Percentiles rank a stretch among this genome's conserved stretches.
phyloP scores from a whole-genome alignment of 1,140 invertebrate genomes.

The Drosophila nasuta region DNA sequence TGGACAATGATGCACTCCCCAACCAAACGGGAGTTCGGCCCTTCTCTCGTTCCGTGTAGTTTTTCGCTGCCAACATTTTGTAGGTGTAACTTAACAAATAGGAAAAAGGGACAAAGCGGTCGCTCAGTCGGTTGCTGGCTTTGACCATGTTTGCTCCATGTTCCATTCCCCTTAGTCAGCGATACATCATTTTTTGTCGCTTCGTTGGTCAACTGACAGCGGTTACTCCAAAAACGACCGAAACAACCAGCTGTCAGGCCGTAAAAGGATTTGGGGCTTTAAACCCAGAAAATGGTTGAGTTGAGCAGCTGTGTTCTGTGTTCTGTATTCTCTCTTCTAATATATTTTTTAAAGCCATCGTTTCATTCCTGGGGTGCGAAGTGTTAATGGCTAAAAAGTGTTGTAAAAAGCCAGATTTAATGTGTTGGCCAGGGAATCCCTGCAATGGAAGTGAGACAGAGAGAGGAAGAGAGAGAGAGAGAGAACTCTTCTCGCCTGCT shows the following conservation, averaged over 20 bases:
- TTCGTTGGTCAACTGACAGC: constrained; percentile 71
- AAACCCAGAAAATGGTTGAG: constrained; percentile 48
- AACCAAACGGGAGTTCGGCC: constrained; percentile 21
- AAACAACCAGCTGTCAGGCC: constrained; percentile 44
- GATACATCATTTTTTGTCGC: constrained; percentile 74
- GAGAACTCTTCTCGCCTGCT: background rate
- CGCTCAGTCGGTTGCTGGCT: background rate
- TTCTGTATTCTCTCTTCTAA: constrained; percentile 1
- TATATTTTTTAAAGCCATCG: constrained; percentile 38
- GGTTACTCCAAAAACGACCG: constrained; percentile 45
- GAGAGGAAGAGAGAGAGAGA: no score
- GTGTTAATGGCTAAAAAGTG: constrained; percentile 68
- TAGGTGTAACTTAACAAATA: constrained; percentile 74
- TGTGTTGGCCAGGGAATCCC: constrained; percentile 3
- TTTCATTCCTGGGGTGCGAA: constrained; percentile 28
- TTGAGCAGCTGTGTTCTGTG: constrained; percentile 25
- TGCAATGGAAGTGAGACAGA: background rate
- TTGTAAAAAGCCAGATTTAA: constrained; percentile 63
- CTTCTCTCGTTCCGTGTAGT: background rate
- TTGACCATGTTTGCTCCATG: constrained; percentile 14
- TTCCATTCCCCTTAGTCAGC: constrained; percentile 6
- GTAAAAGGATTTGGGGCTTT: constrained; percentile 72
- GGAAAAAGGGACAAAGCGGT: constrained; percentile 47
- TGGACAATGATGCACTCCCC: constrained; percentile 39
- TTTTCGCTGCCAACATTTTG: constrained; percentile 30